phyloP scores from a whole-genome alignment of 2,888 invertebrate genomes.

The Megastigmus dorsalis region DNA sequence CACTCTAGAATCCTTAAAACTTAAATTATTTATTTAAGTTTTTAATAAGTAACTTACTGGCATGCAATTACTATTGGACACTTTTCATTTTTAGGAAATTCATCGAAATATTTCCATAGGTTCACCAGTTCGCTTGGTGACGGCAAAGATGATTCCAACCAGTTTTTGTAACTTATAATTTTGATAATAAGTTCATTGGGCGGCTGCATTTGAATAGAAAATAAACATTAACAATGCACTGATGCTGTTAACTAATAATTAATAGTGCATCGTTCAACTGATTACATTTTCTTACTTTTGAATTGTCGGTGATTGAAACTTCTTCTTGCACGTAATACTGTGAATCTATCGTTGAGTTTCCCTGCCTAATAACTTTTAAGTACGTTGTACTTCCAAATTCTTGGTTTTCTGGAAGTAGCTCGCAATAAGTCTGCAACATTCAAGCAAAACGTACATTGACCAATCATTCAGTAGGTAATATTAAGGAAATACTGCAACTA shows the following conservation, averaged over 20 bases:
- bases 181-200: slow-evolving; percentile 33
- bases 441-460: no score
- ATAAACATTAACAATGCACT: not conserved
- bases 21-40: no score
- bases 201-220: slow-evolving; percentile 23
- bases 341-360: slow-evolving; percentile 43
- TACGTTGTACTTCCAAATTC: slow-evolving; percentile 63
- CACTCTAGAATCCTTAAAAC: no score
- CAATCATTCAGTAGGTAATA: no score
- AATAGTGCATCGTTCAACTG: not conserved
- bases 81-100: slow-evolving; percentile 64
- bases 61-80: slow-evolving; percentile 71
- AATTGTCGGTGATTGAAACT: slow-evolving; percentile 59
- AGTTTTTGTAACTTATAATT: slow-evolving; percentile 49
- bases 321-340: slow-evolving; percentile 57
- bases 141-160: slow-evolving; percentile 56
- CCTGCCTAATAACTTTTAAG: slow-evolving; percentile 59
- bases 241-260: not conserved
- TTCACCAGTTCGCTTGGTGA: slow-evolving; percentile 65
- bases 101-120: slow-evolving; percentile 70
- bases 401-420: slow-evolving; percentile 60
- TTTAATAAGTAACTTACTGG: slow-evolving; percentile 70
- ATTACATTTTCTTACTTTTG: slow-evolving; percentile 55
- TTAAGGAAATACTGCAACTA: no score
- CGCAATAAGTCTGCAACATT: slow-evolving; percentile 62